phyloP scores from a whole-genome alignment of 2,888 invertebrate species.

The Mythimna pallens region DNA sequence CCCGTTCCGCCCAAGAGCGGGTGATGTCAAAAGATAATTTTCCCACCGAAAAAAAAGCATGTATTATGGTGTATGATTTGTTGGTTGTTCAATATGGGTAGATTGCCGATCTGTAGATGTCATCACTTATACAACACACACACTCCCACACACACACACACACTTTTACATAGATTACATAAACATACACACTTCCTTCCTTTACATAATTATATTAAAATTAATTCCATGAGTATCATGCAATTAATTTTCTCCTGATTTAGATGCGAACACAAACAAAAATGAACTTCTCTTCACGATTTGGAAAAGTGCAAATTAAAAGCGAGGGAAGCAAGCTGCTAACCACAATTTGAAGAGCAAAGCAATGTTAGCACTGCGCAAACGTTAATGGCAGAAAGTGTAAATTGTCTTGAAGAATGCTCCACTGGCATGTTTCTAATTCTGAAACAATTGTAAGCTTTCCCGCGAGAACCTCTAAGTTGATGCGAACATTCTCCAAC shows the following conservation, averaged over 20 bases:
- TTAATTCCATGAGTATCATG: slow-evolving; percentile 2
- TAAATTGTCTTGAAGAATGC: slow-evolving; percentile 51
- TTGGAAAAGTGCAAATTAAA: slow-evolving; percentile 28
- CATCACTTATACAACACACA: no score
- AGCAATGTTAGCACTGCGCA: slow-evolving; percentile 26
- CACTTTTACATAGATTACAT: neutral
- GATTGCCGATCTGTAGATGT: no score
- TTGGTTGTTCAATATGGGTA: no score
- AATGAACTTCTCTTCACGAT: slow-evolving; percentile 8
- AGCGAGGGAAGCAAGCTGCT: slow-evolving; percentile 22
- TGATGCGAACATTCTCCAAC: slow-evolving; percentile 29
- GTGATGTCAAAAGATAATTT: no score
- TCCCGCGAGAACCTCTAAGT: slow-evolving; percentile 24
- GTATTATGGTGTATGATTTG: no score
- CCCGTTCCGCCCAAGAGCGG: no score
- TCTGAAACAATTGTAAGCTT: slow-evolving; percentile 47
- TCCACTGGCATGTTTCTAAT: slow-evolving; percentile 34
- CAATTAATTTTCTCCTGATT: slow-evolving; percentile 29
- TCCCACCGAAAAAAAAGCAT: no score
- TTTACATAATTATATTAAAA: slow-evolving; percentile 4
- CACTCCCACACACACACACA: no score
- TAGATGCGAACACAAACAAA: slow-evolving; percentile 16
- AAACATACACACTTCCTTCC: slow-evolving; percentile 2
- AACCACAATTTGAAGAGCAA: slow-evolving; percentile 30
- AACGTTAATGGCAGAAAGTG: slow-evolving; percentile 30